phyloP scores from a whole-genome alignment of 2,113 vertebrate species.

The Pelmatolapia mariae region DNA sequence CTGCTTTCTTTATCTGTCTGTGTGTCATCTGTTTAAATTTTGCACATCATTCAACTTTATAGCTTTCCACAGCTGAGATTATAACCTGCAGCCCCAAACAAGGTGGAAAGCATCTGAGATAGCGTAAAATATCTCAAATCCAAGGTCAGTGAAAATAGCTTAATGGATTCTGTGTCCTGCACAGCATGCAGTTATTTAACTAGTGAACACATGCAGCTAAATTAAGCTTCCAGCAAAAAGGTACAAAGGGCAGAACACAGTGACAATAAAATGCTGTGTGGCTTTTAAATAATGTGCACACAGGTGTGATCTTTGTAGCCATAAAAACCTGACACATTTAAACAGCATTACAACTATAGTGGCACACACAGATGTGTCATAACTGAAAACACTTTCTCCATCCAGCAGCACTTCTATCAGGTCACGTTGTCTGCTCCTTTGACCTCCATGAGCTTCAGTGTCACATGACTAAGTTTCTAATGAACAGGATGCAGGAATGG shows the following conservation, averaged over 20 bases:
- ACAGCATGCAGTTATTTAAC: slow-evolving; percentile 5
- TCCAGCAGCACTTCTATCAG: background rate
- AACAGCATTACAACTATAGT: background rate
- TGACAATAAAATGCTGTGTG: background rate
- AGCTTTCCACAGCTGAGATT: background rate
- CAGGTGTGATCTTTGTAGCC: background rate
- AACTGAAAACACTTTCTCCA: background rate
- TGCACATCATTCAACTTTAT: slow-evolving; percentile 27
- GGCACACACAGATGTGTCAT: background rate
- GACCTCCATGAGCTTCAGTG: background rate
- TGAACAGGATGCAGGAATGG: background rate
- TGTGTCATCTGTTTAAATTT: slow-evolving; percentile 22
- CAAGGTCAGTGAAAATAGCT: background rate
- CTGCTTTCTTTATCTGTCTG: background rate
- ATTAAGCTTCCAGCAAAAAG: background rate
- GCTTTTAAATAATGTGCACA: background rate
- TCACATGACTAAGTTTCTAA: background rate
- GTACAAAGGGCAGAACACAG: background rate
- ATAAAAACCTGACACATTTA: background rate
- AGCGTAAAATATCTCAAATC: background rate
- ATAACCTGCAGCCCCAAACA: background rate
- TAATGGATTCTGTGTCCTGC: background rate
- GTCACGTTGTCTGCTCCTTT: background rate
- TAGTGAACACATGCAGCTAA: background rate
- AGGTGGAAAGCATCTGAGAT: background rate